A percentile compares a stretch with the other conserved stretches of the same genome.
phyloP scores from a whole-genome alignment of 2,113 vertebrate genomes.

The Zosterops pallidus region DNA sequence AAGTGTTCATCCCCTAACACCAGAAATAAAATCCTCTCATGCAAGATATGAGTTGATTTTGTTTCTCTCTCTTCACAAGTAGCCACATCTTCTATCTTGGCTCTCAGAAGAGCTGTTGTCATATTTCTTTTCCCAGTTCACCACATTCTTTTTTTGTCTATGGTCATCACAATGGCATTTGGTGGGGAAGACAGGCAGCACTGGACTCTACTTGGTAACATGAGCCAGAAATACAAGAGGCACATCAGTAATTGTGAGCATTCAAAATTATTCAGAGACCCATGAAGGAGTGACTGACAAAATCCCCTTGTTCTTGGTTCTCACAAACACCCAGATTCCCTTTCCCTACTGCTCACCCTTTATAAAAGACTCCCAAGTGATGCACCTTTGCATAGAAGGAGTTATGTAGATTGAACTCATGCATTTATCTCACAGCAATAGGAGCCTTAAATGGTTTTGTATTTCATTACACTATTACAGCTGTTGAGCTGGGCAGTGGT shows the following conservation, averaged over 20 bases:
- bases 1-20: background rate
- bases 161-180: background rate
- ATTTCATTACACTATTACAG: conserved; percentile 13
- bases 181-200: background rate
- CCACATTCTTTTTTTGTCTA: background rate
- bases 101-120: background rate
- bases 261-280: background rate
- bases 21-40: background rate
- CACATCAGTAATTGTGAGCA: background rate
- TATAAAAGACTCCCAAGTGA: background rate
- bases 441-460: background rate
- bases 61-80: background rate
- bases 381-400: background rate
- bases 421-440: background rate
- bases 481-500: conserved; percentile 26
- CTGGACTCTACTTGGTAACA: background rate
- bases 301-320: background rate
- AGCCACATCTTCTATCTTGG: background rate
- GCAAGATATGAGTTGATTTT: background rate
- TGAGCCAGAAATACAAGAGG: background rate
- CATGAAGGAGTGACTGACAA: background rate
- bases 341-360: background rate
- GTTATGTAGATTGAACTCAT: background rate
- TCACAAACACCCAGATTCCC: background rate
- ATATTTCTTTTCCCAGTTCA: background rate